Base-by-base conservation (phyloP, 2,888 invertebrate genomes). In the Exocentrus adspersus region DNA sequence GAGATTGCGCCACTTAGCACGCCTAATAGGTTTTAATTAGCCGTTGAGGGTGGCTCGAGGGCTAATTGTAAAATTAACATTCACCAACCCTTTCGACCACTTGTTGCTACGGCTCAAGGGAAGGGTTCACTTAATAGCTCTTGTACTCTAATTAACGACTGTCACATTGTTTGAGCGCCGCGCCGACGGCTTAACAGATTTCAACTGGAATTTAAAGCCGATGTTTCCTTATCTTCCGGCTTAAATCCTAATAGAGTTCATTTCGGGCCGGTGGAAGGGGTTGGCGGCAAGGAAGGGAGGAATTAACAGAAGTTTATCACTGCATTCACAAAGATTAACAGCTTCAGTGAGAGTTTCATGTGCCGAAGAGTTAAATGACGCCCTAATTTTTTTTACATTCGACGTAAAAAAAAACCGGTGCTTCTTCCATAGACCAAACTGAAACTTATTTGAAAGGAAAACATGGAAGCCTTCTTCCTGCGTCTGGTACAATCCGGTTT, bases 61-160 rank as follows among this genome's bases (percentile, higher is more conserved):
- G 74, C 72, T 77, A 76, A 77, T 78, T 78, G 72, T 67, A 50
- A 65, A 78, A 78, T 78, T 78, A 77, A 75, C 78, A 77, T 77
- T 74, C 71, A 68, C 65, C 73, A 72, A 76, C 75, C 75, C 72
- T 75, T 76, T 67, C 69, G 62, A 67, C 75, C 77, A 78, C 78
- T 77, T 78, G 78, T 78, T 78, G 78, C 75, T 78, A 78, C 78
- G 78, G 78, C 75, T 46, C 63, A 19, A 58, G 54, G 53, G 71
- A 77, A 75, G 77, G 77, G 75, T 77, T 76, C 65, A 69, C 61
- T 74, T 74, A 72, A 71, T 68, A 64, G 69, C 69, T 64, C 69
- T 72, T 70, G 69, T 58, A 68, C 68, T 58, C 65, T 74, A 77
- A 77, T 77, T 77, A 77, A 72, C 73, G 70, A 75, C 69, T 73